Evolutionary conservation across 2,888 invertebrate genomes (phyloP), one percentile per base, ranked within the genome.

Genomic region (Chrysolina oricalcia): DNA sequence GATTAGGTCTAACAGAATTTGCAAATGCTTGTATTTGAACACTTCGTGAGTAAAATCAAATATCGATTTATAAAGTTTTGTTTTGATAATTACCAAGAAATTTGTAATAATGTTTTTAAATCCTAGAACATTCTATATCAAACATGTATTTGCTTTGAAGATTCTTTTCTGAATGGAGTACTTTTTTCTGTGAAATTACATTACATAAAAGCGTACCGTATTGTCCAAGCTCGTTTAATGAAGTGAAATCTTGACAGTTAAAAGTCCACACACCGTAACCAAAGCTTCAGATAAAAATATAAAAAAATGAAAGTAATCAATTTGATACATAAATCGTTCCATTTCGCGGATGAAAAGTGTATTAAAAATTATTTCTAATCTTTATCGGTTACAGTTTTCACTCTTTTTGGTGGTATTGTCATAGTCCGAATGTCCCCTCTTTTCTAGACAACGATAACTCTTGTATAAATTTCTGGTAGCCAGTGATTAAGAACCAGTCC

Each of bases 321-420:
- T 85, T 85, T 83, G 84, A 83, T 81, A 79, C 83, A 78, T 83
- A 80, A 83, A 83, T 81, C 80, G 84, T 83, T 84, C 78, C 78
- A 84, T 81, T 85, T 82, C 80, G 83, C 81, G 79, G 83, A 74
- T 81, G 83, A 84, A 83, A 83, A 83, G 81, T 77, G 78, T 78
- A 81, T 75, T 78, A 81, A 80, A 81, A 82, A 81, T 81, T 80
- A 80, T 79, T 82, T 81, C 83, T 83, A 83, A 83, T 83, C 78
- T 79, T 53, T 73, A 76, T 83, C 77, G 70, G 81, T 72, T 78
- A 77, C 78, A 79, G 81, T 78, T 85, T 84, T 85, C 83, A 82
- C 85, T 82, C 80, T 80, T 82, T 83, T 82, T 83, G 80, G 78
- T 76, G 43, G 73, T 77, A 74, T 76, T 72, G 72, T 77, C 76